Percentiles rank a stretch among this genome's conserved stretches.
phyloP scores from a whole-genome alignment of 2,113 vertebrate species.

The Plectropomus leopardus region DNA sequence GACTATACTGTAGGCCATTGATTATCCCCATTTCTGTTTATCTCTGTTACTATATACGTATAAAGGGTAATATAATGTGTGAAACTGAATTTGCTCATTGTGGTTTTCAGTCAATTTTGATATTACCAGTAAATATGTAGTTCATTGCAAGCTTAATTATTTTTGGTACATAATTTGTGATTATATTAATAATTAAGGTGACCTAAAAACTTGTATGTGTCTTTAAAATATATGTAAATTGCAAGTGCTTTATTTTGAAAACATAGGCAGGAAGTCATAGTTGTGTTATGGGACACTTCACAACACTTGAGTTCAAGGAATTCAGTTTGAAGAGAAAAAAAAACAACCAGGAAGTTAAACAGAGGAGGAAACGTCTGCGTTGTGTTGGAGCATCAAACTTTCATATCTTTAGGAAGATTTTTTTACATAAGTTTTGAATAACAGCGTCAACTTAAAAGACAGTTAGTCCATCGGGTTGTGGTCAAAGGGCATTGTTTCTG shows the following conservation, averaged over 20 bases:
- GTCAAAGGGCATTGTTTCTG: slow-evolving; percentile 17
- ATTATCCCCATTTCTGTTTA: too few relatives aligned
- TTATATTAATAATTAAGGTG: too few relatives aligned
- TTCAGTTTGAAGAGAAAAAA: slow-evolving; percentile 52
- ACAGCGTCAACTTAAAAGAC: not conserved
- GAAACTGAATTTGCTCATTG: not conserved
- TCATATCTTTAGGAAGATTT: not conserved
- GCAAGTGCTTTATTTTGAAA: slow-evolving; percentile 19
- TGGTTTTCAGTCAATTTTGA: not conserved
- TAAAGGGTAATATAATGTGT: not conserved
- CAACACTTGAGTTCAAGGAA: slow-evolving; percentile 51
- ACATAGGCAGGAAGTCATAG: fast-evolving
- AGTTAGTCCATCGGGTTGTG: not conserved
- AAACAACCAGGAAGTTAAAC: slow-evolving; percentile 80
- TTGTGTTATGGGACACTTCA: not conserved
- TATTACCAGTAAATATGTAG: not conserved
- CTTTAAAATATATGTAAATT: too few relatives aligned
- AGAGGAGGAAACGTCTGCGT: slow-evolving; percentile 32
- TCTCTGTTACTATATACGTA: too few relatives aligned
- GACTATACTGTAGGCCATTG: too few relatives aligned
- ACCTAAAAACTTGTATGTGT: too few relatives aligned
- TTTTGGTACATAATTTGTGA: too few relatives aligned
- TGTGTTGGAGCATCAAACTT: slow-evolving; percentile 6
- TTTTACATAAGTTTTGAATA: slow-evolving; percentile 21
- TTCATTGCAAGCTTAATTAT: not conserved